Evolutionary conservation across 2,113 vertebrate genomes (phyloP).

Genomic region (Anoplopoma fimbria): DNA sequence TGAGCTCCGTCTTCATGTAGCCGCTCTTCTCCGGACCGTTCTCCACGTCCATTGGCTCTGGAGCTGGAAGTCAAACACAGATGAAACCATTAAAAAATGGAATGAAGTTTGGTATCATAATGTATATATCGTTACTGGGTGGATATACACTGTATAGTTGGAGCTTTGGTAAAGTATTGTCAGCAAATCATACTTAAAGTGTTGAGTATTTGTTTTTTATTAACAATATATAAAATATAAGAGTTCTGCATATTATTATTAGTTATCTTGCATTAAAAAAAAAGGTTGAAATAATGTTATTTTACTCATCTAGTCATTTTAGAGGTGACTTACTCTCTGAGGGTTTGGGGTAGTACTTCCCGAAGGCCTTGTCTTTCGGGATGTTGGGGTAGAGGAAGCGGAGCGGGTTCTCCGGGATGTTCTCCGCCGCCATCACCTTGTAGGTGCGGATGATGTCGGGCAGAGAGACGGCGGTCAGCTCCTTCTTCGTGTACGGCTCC

Average conservation of each 20-base stretch:
- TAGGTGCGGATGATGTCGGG: conserved; percentile 97
- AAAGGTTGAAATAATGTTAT: too few species aligned
- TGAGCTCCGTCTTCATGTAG: conserved; percentile 97
- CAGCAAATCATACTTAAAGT: too few species aligned
- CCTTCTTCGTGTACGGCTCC: conserved; percentile 96
- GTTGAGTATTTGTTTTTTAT: too few species aligned
- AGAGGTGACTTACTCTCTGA: conserved; percentile 88
- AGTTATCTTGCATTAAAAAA: too few species aligned
- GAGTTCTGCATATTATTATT: too few species aligned
- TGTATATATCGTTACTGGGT: background rate
- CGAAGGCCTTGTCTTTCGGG: conserved; percentile 95
- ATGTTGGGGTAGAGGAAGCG: conserved; percentile 91
- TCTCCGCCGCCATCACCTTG: conserved; percentile 96
- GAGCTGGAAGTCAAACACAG: conserved; percentile 73
- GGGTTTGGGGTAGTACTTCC: conserved; percentile 95
- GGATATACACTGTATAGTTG: too few species aligned
- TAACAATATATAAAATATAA: too few species aligned
- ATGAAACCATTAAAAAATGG: background rate
- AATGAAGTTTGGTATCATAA: background rate
- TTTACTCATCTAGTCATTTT: too few species aligned
- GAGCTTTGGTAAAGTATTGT: too few species aligned
- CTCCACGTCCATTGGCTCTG: conserved; percentile 94
- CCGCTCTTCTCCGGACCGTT: conserved; percentile 80
- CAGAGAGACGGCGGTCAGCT: conserved; percentile 93
- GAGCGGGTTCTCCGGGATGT: conserved; percentile 96